Conservation (phyloP, 2,797 vertebrate genomes). For the Galago senegalensis region DNA sequence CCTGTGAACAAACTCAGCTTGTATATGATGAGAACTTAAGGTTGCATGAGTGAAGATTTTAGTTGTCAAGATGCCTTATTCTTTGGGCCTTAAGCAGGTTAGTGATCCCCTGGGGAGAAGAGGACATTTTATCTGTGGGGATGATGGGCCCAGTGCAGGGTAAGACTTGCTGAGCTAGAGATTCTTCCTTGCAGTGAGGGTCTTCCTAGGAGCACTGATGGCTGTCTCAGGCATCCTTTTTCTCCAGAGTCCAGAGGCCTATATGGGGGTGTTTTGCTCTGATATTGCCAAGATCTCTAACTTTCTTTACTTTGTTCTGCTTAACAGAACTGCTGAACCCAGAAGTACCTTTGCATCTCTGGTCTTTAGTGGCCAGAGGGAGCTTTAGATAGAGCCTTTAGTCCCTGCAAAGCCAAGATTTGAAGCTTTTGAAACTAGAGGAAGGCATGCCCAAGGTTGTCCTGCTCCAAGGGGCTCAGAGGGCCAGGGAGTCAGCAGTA, state of each 20-base stretch:
- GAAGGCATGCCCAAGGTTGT: not conserved
- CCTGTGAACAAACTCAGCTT: not conserved
- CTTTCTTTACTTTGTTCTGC: conserved; percentile 41
- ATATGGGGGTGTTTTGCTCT: not conserved
- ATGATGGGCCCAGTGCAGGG: not conserved
- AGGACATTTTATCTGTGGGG: conserved; percentile 14
- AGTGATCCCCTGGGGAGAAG: not conserved
- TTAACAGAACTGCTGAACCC: conserved; percentile 21
- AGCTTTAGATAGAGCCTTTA: conserved; percentile 3
- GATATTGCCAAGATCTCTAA: not conserved
- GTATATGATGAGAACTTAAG: conserved; percentile 13
- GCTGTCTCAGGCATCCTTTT: not conserved
- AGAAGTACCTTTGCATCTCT: conserved; percentile 12
- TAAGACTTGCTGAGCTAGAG: conserved; percentile 1
- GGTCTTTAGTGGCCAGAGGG: not conserved
- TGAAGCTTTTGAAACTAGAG: not conserved
- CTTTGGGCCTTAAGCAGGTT: conserved; percentile 59
- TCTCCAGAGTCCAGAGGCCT: not conserved
- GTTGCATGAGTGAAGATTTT: conserved; percentile 59
- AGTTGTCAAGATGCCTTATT: conserved; percentile 47
- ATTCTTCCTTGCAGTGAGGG: not conserved
- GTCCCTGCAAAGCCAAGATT: not conserved
- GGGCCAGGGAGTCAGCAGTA: not conserved
- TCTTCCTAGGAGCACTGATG: not conserved
- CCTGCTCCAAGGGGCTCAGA: not conserved